Percentiles rank a stretch among this genome's conserved stretches.
Conservation (phyloP, 2,797 vertebrate species). For the Sarcophilus harrisii region DNA sequence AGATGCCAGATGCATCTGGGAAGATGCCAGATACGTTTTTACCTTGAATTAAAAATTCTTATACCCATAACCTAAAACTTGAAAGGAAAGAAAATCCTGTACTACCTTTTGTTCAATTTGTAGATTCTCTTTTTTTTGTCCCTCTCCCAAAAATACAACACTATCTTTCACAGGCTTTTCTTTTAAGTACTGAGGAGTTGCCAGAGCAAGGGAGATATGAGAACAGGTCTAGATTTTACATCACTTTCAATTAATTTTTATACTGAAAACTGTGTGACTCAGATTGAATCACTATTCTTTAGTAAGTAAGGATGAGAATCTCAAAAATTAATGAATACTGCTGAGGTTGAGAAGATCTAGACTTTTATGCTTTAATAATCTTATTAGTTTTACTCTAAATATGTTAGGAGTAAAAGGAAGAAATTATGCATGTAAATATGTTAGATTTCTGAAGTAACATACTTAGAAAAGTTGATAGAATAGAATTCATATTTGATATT, state of each 20-base stretch:
- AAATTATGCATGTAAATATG: neutral
- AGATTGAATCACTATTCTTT: neutral
- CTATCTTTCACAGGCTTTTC: neutral
- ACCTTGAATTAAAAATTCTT: slow-evolving; percentile 33
- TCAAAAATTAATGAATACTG: neutral
- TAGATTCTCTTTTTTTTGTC: slow-evolving; percentile 21
- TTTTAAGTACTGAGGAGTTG: neutral
- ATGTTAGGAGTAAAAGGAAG: neutral
- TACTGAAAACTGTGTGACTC: neutral
- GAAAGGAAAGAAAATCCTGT: slow-evolving; percentile 26
- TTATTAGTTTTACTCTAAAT: neutral
- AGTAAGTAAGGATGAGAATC: slow-evolving; percentile 8
- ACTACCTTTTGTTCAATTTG: slow-evolving; percentile 17
- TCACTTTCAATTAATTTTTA: neutral
- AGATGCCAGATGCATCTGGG: no score
- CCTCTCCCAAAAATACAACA: neutral
- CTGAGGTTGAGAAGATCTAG: neutral
- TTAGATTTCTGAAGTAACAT: neutral
- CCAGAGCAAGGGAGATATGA: slow-evolving; percentile 3
- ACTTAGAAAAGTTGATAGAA: neutral
- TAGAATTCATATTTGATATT: neutral
- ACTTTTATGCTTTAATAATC: neutral
- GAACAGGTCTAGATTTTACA: neutral
- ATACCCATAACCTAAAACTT: slow-evolving; percentile 31
- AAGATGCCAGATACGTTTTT: slow-evolving; percentile 25